Evolutionary conservation across 2,797 vertebrate species (phyloP).

Genomic region (Hyperoplus immaculatus): DNA sequence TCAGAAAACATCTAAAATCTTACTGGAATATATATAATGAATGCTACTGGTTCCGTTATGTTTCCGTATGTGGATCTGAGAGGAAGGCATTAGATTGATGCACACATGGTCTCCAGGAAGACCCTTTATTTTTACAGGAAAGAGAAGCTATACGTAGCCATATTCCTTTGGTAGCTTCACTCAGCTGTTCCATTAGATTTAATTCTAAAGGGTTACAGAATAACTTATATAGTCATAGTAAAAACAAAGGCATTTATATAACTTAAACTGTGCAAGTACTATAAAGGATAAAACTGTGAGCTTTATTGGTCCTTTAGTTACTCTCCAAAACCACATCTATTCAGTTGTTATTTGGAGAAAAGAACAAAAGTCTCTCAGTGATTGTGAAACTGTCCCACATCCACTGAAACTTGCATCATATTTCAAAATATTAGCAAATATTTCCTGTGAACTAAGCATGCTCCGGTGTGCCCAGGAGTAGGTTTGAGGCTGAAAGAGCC

Average conservation of each 20-base stretch:
- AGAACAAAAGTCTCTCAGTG: conserved; percentile 3
- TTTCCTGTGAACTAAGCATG: conserved; percentile 16
- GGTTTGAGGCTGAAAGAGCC: conserved; percentile 21
- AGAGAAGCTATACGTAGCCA: neutral
- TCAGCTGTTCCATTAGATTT: neutral
- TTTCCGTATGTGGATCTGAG: too few species aligned
- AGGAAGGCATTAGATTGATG: too few species aligned
- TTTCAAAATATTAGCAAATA: conserved; percentile 29
- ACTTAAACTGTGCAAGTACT: neutral
- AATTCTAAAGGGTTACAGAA: conserved; percentile 1
- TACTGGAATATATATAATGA: too few species aligned
- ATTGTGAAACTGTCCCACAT: conserved; percentile 12
- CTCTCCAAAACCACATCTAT: conserved; percentile 12
- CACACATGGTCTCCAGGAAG: neutral
- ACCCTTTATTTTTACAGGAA: neutral
- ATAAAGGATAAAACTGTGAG: neutral
- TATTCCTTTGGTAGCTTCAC: neutral
- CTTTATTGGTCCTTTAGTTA: conserved; percentile 1
- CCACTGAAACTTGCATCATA: conserved; percentile 10
- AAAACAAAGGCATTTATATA: neutral
- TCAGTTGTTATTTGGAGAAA: neutral
- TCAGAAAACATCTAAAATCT: too few species aligned
- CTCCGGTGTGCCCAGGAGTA: conserved; percentile 24
- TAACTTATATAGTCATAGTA: neutral
- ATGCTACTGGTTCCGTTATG: too few species aligned